Conservation (phyloP, 64 coral and sea anemone species). For the Acropora tenuis region DNA sequence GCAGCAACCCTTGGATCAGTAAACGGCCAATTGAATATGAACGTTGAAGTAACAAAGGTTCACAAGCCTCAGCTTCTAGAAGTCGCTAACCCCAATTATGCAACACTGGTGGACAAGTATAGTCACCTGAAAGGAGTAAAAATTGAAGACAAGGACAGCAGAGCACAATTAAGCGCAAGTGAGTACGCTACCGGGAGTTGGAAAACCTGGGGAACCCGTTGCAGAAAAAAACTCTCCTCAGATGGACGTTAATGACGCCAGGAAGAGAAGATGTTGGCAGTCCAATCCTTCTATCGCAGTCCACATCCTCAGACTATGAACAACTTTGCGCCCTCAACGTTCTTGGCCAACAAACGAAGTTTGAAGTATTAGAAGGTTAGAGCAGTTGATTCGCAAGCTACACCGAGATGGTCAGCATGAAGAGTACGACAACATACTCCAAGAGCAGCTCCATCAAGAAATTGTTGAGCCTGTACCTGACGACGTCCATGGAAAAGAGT, state of each 20-base stretch:
- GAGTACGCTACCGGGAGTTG: conserved; percentile 4
- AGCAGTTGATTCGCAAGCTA: conserved; percentile 15
- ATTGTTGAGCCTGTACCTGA: conserved; percentile 10
- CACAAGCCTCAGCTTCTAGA: background rate
- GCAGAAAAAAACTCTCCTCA: background rate
- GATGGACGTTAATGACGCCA: conserved; percentile 13
- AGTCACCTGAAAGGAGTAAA: conserved; percentile 21
- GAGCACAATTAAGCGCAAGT: background rate
- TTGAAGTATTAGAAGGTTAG: conserved; percentile 23
- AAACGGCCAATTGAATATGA: background rate
- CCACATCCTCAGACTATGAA: background rate
- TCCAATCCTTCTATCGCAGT: background rate
- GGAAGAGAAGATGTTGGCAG: conserved; percentile 1
- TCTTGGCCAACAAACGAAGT: conserved; percentile 4
- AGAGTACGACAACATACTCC: conserved; percentile 33
- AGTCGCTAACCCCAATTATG: background rate
- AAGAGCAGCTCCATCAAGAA: conserved; percentile 4
- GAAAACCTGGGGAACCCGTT: background rate
- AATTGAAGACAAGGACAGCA: conserved; percentile 2
- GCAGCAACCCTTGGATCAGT: background rate
- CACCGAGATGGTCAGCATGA: conserved; percentile 18
- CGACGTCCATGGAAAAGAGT: background rate
- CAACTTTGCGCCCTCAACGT: too few relatives aligned
- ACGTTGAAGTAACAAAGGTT: background rate
- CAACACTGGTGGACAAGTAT: background rate